A percentile compares a stretch with the other conserved stretches of the same genome.
Conservation (phyloP, 2,113 vertebrate genomes). For the Pollachius pollachius region DNA sequence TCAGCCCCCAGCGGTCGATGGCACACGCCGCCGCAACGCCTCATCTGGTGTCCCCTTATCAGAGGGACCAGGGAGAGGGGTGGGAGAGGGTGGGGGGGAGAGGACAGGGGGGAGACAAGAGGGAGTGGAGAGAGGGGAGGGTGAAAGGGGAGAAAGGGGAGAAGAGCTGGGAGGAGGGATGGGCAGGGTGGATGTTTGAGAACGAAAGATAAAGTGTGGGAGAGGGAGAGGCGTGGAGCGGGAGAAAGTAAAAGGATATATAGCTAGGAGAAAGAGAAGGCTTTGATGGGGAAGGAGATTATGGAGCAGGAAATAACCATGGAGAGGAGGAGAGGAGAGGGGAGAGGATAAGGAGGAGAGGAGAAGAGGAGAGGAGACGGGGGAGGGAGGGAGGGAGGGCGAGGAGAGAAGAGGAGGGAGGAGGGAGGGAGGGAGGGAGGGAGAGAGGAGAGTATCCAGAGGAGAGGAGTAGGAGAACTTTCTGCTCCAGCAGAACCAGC, state of each 20-base stretch:
- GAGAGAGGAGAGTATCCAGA: too few relatives aligned
- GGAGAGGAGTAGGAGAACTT: too few relatives aligned
- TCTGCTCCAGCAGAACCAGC: too few relatives aligned
- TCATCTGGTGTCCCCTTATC: constrained; percentile 73
- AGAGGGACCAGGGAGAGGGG: constrained; percentile 40
- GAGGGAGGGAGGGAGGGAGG: too few relatives aligned
- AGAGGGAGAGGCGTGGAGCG: neutral
- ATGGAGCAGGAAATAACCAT: too few relatives aligned
- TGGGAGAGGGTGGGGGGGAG: constrained; percentile 1
- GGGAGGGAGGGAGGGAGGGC: too few relatives aligned
- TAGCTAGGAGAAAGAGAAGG: too few relatives aligned
- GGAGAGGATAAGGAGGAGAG: too few relatives aligned
- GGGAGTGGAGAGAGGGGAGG: constrained; percentile 1
- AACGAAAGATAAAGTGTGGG: neutral
- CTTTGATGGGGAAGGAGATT: neutral
- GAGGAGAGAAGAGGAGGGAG: too few relatives aligned
- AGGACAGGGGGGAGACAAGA: neutral
- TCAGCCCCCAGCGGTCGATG: constrained; percentile 64
- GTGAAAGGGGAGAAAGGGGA: constrained; percentile 13
- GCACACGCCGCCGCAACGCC: constrained; percentile 60
- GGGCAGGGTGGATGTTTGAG: too few relatives aligned
- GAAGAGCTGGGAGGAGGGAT: constrained; percentile 11
- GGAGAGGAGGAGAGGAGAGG: too few relatives aligned
- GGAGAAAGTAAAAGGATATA: neutral
- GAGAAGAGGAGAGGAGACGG: too few relatives aligned